Base-by-base conservation (phyloP, 2,113 vertebrate genomes). In the Lophotis ruficrista region DNA sequence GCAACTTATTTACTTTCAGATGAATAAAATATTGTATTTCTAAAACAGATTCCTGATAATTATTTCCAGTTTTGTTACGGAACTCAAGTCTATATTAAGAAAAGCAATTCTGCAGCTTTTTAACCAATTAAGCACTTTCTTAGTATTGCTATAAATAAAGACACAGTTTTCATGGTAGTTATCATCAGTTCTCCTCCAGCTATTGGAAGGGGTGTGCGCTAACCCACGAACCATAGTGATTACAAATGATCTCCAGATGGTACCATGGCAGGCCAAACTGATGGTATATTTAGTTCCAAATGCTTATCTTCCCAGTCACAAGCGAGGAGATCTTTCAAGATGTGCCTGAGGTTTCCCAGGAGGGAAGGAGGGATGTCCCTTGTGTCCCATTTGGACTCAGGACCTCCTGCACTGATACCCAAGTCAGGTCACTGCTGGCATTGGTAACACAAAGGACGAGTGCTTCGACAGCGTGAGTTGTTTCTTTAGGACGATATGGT, bases 241-340 rank as follows among this genome's bases (percentile, higher is more conserved):
- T 87, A 88, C 92, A 97, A 95, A 97, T 0, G 10, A 65, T 76
- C 45, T 97, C 96, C 96, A 97, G 94, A 89, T 94, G 94, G 83
- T 92, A 58, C 57, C 48, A 30, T 76, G 92, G 31, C 69, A 94
- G 85, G 48, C 65, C 45, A 70, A 51, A 69, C 12, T 27, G 64
- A 69, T 14, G 27, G 57, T n/a, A 21, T 88, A 80, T 80, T 82
- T 76, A 82, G 60, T 85, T 83, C 5, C n/a, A 66, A 83, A 93
- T 23, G 51, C 51, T 86, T 85, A 77, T 84, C 86, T 88, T 93
- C 45, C 28, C 27, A 61, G 31, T 35, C 47, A 53, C 47, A 78
- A 95, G 76, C 4, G 18, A 94, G 37, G 48, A 61, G 53, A 2
- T 72, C 45, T 89, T 94, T 82, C 38, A 92, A 90, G 92, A 61